Percentiles rank a stretch among this genome's conserved stretches.
These are phyloP conservation scores for Venustoraphidia nigricollis DNA, from an alignment of 2,888 invertebrate genomes.

Conservation along the genomic window DNA sequence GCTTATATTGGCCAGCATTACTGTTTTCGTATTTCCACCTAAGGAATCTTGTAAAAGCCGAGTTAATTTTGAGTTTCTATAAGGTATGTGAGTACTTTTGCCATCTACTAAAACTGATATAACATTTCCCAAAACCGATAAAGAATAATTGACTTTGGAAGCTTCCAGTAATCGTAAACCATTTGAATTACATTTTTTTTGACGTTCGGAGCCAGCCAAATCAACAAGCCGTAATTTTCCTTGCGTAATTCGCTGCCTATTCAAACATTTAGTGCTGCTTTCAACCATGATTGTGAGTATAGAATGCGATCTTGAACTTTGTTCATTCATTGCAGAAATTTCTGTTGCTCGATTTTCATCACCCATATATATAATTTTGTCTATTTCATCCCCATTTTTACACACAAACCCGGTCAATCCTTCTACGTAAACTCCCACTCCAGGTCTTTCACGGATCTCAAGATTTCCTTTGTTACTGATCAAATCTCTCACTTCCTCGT, in stretches of 20 bases:
- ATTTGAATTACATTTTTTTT: slow-evolving; percentile 85
- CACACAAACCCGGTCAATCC: slow-evolving; percentile 89
- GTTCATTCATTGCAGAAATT: slow-evolving; percentile 88
- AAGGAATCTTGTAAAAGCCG: slow-evolving; percentile 87
- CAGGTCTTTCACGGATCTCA: slow-evolving; percentile 86
- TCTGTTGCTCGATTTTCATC: slow-evolving; percentile 80
- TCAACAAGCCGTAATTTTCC: slow-evolving; percentile 94
- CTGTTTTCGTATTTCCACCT: slow-evolving; percentile 85
- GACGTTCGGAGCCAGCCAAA: slow-evolving; percentile 90
- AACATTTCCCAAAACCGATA: slow-evolving; percentile 91
- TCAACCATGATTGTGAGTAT: slow-evolving; percentile 96
- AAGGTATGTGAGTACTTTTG: slow-evolving; percentile 88
- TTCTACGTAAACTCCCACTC: slow-evolving; percentile 91
- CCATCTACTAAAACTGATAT: slow-evolving; percentile 94
- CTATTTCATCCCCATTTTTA: slow-evolving; percentile 88
- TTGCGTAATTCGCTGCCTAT: slow-evolving; percentile 72
- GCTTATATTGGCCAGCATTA: slow-evolving; percentile 88
- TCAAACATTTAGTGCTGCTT: slow-evolving; percentile 65
- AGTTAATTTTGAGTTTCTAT: slow-evolving; percentile 91
- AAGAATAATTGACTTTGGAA: slow-evolving; percentile 88
- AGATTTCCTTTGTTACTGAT: slow-evolving; percentile 48
- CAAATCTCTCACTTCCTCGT: slow-evolving; percentile 90
- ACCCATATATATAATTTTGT: slow-evolving; percentile 84
- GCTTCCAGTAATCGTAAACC: slow-evolving; percentile 86
- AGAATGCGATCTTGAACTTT: slow-evolving; percentile 88